These are phyloP conservation scores for Schizopygopsis pylzovi DNA, from an alignment of 2,797 vertebrate species.

Conservation along the genomic window DNA sequence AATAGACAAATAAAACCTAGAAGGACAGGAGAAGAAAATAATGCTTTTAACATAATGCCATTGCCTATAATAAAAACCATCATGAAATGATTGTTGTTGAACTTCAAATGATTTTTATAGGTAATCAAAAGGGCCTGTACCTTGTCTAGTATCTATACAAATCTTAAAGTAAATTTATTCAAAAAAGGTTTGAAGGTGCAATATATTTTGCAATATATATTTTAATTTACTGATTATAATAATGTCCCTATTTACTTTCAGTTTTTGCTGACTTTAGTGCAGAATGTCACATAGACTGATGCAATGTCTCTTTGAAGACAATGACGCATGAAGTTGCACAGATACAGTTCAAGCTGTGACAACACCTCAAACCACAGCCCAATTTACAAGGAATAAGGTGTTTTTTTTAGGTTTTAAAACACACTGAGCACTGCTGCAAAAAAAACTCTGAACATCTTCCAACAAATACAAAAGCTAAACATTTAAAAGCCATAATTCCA, in stretches of 20 bases:
- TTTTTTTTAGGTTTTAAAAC: slow-evolving; percentile 23
- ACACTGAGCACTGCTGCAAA: slow-evolving; percentile 1
- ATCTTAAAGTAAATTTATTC: not conserved
- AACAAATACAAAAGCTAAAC: slow-evolving; percentile 30
- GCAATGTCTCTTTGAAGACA: slow-evolving; percentile 14
- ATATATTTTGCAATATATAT: not conserved
- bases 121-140: not conserved
- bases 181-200: not conserved
- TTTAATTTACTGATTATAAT: not conserved
- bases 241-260: not conserved
- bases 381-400: slow-evolving; percentile 40
- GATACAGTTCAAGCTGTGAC: slow-evolving; percentile 8
- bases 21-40: slow-evolving; percentile 19
- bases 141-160: not conserved
- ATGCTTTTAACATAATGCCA: not conserved
- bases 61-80: not conserved
- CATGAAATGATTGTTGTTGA: not conserved
- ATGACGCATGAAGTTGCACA: slow-evolving; percentile 31
- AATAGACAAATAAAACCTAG: slow-evolving; percentile 53
- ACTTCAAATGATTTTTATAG: not conserved
- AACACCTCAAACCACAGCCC: slow-evolving; percentile 48
- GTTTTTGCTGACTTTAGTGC: not conserved
- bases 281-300: not conserved
- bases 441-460: not conserved
- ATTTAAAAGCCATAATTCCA: slow-evolving; percentile 42